A percentile compares a stretch with the other conserved stretches of the same genome.
phyloP scores from a whole-genome alignment of 2,888 invertebrate genomes.

The Eucriotettix oculatus region DNA sequence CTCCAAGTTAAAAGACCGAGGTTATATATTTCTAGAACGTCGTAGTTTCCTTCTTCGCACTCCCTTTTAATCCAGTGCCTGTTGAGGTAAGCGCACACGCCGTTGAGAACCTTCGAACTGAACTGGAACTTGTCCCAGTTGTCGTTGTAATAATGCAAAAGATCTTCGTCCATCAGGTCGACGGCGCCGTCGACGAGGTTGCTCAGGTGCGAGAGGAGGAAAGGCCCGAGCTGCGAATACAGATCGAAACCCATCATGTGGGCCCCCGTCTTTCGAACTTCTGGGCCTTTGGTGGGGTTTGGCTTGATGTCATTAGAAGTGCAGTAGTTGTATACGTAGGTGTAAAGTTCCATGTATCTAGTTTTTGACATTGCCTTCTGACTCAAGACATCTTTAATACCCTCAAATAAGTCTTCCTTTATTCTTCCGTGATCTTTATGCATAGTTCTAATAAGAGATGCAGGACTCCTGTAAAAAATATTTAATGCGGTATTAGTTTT shows the following conservation, averaged over 20 bases:
- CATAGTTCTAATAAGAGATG: too few species aligned
- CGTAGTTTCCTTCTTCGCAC: conserved; percentile 92
- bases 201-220: conserved; percentile 72
- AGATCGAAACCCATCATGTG: conserved; percentile 94
- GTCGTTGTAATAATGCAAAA: conserved; percentile 86
- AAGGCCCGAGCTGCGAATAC: conserved; percentile 85
- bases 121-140: conserved; percentile 99
- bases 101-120: conserved; percentile 91
- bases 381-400: too few species aligned
- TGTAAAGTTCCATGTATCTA: conserved; percentile 81
- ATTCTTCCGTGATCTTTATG: too few species aligned
- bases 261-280: conserved; percentile 41
- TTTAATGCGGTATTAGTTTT: too few species aligned
- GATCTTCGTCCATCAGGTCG: conserved; percentile 88
- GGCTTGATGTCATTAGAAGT: conserved; percentile 41
- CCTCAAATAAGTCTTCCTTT: too few species aligned
- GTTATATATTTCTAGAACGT: conserved; percentile 95
- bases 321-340: conserved; percentile 97
- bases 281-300: not conserved
- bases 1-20: conserved; percentile 12
- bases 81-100: conserved; percentile 64
- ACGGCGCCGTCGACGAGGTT: conserved; percentile 64
- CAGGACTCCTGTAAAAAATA: too few species aligned
- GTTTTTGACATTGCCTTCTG: too few species aligned
- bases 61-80: conserved; percentile 97